A percentile compares a stretch with the other conserved stretches of the same genome.
phyloP scores from a whole-genome alignment of 2,113 vertebrate species.

The Lethenteron camtschaticum region DNA sequence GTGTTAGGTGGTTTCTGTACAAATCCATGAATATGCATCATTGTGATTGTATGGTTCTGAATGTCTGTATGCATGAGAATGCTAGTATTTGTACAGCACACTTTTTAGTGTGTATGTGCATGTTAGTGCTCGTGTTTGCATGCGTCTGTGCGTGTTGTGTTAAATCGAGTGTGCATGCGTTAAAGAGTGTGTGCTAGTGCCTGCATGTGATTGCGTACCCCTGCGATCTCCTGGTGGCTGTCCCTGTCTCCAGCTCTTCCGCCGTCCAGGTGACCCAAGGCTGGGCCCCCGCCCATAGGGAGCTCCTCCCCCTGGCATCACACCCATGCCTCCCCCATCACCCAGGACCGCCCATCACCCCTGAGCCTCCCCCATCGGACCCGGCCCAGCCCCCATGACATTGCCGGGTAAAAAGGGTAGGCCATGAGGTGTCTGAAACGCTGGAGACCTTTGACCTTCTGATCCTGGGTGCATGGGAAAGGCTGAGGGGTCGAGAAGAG shows the following conservation, averaged over 20 bases:
- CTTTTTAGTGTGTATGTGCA: neutral
- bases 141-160: neutral
- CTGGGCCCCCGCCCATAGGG: neutral
- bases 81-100: too few relatives aligned
- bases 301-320: neutral
- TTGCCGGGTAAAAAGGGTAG: neutral
- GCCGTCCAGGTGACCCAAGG: neutral
- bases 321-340: too few relatives aligned
- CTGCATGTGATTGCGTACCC: neutral
- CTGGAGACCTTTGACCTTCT: neutral
- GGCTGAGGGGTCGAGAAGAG: neutral
- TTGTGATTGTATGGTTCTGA: too few relatives aligned
- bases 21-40: too few relatives aligned
- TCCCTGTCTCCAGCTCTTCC: conserved; percentile 1
- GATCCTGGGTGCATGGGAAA: neutral
- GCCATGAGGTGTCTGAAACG: neutral
- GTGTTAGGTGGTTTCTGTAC: too few relatives aligned
- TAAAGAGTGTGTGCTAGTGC: neutral
- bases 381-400: conserved; percentile 1
- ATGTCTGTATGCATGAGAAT: too few relatives aligned
- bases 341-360: too few relatives aligned
- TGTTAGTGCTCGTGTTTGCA: neutral
- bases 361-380: too few relatives aligned
- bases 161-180: neutral
- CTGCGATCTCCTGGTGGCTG: neutral